Base-by-base conservation (phyloP, 2,113 vertebrate species). In the Anarhynchus alexandrinus region DNA sequence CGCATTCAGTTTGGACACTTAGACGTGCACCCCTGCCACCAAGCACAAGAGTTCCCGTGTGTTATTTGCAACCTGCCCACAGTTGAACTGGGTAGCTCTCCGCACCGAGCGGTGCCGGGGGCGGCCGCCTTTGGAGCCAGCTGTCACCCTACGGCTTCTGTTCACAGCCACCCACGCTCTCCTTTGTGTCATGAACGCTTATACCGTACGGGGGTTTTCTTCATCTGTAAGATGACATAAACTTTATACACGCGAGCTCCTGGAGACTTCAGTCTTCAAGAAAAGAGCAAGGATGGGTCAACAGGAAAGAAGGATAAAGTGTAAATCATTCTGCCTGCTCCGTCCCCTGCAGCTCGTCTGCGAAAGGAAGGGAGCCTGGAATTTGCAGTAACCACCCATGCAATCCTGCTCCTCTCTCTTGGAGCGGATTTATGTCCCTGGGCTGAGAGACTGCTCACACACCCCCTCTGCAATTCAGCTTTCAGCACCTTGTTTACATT, bases 121-220 rank as follows among this genome's bases (percentile, higher is more conserved):
- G 3, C 0, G 1, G 58, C 2, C 27, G 6, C 40, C 27, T 79
- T 32, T 17, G 2, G 18, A 87, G 79, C 13, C 66, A 34, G 47
- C 8, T 67, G 40, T 15, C 49, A 65, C 20, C 21, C 43, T 32
- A 6, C 0, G 1, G 16, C 4, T 64, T 49, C 57, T 57, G 52
- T 42, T 30, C 43, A 47, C 51, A 71, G 82, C 22, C 42, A 19
- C 61, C 5, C 5, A 49, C 0, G 0, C 23, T 65, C 54, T 61
- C 71, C 12, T 42, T 27, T 30, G 43, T 9, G 11, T 20, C 20
- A 82, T 4, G 17, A 51, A 36, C 27, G 16, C 6, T 67, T 5
- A 12, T 1, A 40, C 10, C 1, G 0, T 0, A 17, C 6, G 23
- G 27, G 6, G 5, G 3, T 11, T 67, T 76, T 54, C 15, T 34